Conservation (phyloP, 1,140 invertebrate genomes). For the Aricia agestis region DNA sequence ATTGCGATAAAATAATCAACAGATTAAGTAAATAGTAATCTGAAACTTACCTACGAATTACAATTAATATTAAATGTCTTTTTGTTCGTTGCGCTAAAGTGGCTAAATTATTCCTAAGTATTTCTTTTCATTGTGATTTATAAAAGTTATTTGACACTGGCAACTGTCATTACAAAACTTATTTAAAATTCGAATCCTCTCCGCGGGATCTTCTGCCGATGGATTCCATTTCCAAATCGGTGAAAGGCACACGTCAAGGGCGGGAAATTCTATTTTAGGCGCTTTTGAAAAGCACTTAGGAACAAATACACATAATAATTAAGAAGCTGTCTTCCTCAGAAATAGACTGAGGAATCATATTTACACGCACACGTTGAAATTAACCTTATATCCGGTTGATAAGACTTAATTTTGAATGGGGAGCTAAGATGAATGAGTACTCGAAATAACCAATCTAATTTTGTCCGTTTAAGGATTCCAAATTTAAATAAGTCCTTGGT, state of each 20-base stretch:
- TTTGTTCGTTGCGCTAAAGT: no score
- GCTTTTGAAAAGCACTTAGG: background rate
- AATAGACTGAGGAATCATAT: background rate
- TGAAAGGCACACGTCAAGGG: background rate
- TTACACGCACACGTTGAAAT: background rate
- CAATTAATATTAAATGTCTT: no score
- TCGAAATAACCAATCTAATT: slow-evolving; percentile 1
- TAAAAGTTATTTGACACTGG: no score
- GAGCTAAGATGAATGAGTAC: background rate
- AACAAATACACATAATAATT: slow-evolving; percentile 10
- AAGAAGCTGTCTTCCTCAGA: slow-evolving; percentile 4
- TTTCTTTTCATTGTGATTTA: no score
- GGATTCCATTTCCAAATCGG: no score
- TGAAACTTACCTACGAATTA: no score
- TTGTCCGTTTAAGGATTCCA: background rate
- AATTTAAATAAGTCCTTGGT: slow-evolving; percentile 8
- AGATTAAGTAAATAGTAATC: no score
- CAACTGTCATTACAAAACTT: no score
- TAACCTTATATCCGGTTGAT: background rate
- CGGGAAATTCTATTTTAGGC: slow-evolving; percentile 5
- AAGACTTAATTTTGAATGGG: background rate
- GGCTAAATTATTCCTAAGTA: no score
- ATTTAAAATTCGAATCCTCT: no score
- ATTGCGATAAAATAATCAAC: no score
- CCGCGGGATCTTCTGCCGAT: no score